Conservation (phyloP, 2,113 vertebrate species). For the Osmerus mordax region DNA sequence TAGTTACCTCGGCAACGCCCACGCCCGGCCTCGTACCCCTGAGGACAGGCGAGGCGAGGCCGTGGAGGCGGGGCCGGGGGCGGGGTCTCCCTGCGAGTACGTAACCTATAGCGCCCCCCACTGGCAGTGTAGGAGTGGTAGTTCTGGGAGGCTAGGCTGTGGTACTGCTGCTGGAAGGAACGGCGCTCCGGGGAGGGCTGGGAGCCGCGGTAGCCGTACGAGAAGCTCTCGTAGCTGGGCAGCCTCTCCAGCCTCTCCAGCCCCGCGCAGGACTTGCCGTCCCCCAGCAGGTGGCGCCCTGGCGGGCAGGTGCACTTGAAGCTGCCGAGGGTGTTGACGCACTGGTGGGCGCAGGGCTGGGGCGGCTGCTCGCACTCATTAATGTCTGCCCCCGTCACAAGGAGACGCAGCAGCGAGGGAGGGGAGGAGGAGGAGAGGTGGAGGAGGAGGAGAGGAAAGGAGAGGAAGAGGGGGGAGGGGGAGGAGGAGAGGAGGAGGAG, state of each 20-base stretch:
- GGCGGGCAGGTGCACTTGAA: constrained; percentile 91
- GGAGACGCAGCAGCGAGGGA: constrained; percentile 47
- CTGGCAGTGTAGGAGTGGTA: constrained; percentile 82
- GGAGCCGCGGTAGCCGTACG: constrained; percentile 80
- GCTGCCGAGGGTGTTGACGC: constrained; percentile 93
- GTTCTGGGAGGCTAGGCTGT: constrained; percentile 88
- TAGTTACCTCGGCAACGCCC: constrained; percentile 91
- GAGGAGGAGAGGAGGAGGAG: constrained; percentile 17
- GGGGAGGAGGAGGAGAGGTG: constrained; percentile 29
- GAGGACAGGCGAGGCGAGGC: constrained; percentile 70
- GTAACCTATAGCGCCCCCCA: constrained; percentile 75
- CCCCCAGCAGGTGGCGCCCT: constrained; percentile 89
- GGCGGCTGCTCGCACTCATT: constrained; percentile 93
- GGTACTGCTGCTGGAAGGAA: constrained; percentile 80
- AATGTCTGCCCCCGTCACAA: constrained; percentile 84
- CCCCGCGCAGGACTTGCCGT: constrained; percentile 95
- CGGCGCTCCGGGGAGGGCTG: constrained; percentile 78
- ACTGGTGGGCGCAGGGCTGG: constrained; percentile 88
- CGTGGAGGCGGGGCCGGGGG: constrained; percentile 28
- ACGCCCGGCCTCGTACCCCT: constrained; percentile 82
- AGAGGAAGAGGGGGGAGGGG: constrained; percentile 12
- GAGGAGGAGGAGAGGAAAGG: background rate
- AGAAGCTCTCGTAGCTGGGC: constrained; percentile 78
- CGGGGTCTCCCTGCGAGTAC: constrained; percentile 52
- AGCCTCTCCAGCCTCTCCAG: constrained; percentile 85